Evolutionary conservation across 2,797 vertebrate species (phyloP).

Genomic region (Chelmon rostratus): DNA sequence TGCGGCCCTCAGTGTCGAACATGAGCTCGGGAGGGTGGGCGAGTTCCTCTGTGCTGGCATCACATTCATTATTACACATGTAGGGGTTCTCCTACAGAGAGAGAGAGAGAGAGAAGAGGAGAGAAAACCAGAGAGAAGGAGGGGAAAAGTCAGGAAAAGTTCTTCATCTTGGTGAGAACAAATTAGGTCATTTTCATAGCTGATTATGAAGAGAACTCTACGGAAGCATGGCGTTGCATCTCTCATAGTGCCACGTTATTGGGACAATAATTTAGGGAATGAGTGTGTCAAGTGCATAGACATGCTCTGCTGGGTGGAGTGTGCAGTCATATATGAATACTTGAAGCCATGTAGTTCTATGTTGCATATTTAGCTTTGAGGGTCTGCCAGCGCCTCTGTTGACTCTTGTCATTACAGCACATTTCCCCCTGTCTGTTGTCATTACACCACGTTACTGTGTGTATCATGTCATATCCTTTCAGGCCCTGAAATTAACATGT

Average conservation of each 20-base stretch:
- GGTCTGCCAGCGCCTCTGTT: conserved; percentile 18
- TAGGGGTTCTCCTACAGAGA: conserved; percentile 94
- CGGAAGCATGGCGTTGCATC: conserved; percentile 18
- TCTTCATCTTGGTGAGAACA: neutral
- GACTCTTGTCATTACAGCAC: neutral
- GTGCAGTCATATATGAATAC: conserved; percentile 16
- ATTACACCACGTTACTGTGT: conserved; percentile 17
- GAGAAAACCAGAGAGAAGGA: conserved; percentile 14
- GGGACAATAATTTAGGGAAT: conserved; percentile 27
- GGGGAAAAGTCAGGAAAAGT: neutral
- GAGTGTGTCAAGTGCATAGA: conserved; percentile 19
- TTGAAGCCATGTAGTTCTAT: conserved; percentile 24
- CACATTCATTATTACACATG: conserved; percentile 99
- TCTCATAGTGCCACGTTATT: neutral
- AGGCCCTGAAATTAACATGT: conserved; percentile 28
- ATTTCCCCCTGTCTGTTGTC: conserved; percentile 4
- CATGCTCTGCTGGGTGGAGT: conserved; percentile 6
- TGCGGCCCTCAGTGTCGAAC: conserved; percentile 97
- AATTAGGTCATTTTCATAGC: conserved; percentile 18
- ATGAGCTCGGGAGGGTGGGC: conserved; percentile 97
- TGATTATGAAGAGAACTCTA: conserved; percentile 27
- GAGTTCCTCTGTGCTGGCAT: conserved; percentile 93
- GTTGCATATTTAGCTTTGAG: conserved; percentile 39
- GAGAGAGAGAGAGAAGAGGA: conserved; percentile 48
- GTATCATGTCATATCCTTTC: conserved; percentile 28